These are phyloP conservation scores for Glyphotaelius pellucidus DNA, from an alignment of 2,888 invertebrate species.

Conservation along the genomic window DNA sequence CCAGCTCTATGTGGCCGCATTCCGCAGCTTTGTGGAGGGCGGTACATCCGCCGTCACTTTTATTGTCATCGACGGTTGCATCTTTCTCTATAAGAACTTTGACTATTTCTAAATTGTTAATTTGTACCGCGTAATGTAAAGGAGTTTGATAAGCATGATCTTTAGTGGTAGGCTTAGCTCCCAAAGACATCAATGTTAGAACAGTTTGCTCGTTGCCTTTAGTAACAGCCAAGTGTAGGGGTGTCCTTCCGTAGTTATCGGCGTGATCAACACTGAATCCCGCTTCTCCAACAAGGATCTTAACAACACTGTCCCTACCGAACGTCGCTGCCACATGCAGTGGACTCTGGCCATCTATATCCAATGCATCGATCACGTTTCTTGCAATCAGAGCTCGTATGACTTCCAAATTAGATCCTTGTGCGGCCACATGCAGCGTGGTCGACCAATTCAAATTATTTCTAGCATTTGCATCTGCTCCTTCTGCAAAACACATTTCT, in stretches of 20 bases:
- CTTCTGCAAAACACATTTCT: not conserved
- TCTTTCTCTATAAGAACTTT: not conserved
- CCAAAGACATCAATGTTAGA: slow-evolving; percentile 6
- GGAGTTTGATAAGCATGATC: not conserved
- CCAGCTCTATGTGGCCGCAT: slow-evolving; percentile 11
- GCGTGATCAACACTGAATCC: slow-evolving; percentile 72
- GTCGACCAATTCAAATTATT: not conserved
- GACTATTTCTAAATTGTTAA: not conserved
- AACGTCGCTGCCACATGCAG: slow-evolving; percentile 93
- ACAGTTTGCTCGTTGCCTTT: not conserved
- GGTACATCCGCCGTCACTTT: not conserved
- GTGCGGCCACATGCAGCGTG: not conserved
- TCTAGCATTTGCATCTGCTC: not conserved
- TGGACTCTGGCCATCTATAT: slow-evolving; percentile 86
- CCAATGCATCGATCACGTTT: not conserved
- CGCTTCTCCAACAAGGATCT: slow-evolving; percentile 85
- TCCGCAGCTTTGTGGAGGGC: not conserved
- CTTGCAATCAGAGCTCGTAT: not conserved
- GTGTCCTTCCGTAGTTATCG: not conserved
- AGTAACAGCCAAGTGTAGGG: not conserved
- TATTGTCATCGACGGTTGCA: not conserved
- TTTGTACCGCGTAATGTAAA: not conserved
- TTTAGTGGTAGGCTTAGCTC: not conserved
- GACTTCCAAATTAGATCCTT: slow-evolving; percentile 1
- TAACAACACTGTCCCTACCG: slow-evolving; percentile 84